A percentile compares a stretch with the other conserved stretches of the same genome.
These are phyloP conservation scores for Limnephilus marmoratus DNA, from an alignment of 2,888 invertebrate species.

Conservation along the genomic window DNA sequence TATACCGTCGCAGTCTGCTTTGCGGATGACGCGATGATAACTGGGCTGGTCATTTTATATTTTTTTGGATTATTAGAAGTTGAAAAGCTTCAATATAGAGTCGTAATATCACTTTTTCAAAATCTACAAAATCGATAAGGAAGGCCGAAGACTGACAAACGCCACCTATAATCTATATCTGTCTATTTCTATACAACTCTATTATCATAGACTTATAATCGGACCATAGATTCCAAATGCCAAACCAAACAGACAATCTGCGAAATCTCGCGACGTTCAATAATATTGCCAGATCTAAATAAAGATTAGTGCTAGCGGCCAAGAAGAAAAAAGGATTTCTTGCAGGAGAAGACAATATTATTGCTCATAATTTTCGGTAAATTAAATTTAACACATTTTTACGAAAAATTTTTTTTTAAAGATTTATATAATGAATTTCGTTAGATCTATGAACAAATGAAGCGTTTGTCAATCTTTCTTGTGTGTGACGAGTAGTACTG, in stretches of 20 bases:
- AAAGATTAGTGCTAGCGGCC: not conserved
- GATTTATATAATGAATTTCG: no score
- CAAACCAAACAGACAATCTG: slow-evolving; percentile 5
- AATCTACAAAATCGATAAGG: slow-evolving; percentile 60
- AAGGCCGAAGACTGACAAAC: slow-evolving; percentile 58
- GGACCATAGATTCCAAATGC: slow-evolving; percentile 46
- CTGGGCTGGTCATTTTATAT: slow-evolving; percentile 78
- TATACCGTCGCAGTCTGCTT: slow-evolving; percentile 92
- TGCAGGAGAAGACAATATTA: no score
- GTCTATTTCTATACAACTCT: no score
- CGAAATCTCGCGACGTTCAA: not conserved
- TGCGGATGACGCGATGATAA: slow-evolving; percentile 88
- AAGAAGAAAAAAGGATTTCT: no score
- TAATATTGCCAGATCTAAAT: not conserved
- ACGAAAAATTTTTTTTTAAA: no score
- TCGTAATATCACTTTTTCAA: slow-evolving; percentile 55
- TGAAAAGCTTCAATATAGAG: slow-evolving; percentile 15
- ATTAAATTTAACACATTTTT: no score
- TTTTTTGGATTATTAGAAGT: slow-evolving; percentile 12
- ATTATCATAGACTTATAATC: not conserved
- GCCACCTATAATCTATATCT: slow-evolving; percentile 41
- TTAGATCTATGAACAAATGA: no score
- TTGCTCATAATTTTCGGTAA: no score
- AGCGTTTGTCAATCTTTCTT: no score
- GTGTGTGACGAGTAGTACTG: no score